Evolutionary conservation across 64 coral and sea anemone genomes (phyloP), one percentile per base, ranked within the genome.

Genomic region (Acropora tenuis): DNA sequence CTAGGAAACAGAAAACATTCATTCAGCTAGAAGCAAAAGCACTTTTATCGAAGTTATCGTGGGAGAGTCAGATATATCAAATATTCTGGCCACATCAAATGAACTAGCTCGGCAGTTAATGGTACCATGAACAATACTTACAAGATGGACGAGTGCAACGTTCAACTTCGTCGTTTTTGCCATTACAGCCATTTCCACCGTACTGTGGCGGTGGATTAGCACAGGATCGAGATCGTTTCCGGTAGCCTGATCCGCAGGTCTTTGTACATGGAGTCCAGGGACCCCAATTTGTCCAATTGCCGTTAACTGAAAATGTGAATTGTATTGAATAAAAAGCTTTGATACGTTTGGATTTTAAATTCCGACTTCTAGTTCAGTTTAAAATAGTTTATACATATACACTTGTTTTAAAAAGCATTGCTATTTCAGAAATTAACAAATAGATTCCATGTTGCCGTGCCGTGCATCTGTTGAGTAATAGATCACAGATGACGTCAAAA

Each of bases 141-240:
- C 82, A 85, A 49, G 44, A 13, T 71, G 69, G 15, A 44, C 45
- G 42, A 6, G 3, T 43, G 45, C 82, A 85, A 49, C 61, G 82
- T 72, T 71, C 65, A 48, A 85, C 65, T 71, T 85, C 61, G 6
- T 85, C 82, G 8, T 85, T 85, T 2, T 0, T 6, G 43, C 92
- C 92, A 6, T 8, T 72, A 72, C 92, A 94, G 9, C 88, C 59
- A 44, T n/a, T 85, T 53, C 92, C 92, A 9, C 87, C 92, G 9
- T 30, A 78, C n/a, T 84, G 78, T 3, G 87, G 87, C 11, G 10
- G 41, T 7, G 92, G 92, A 44, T 94, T 85, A 10, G 69, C 85
- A 20, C 92, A 94, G 1, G 53, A 76, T 13, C 92, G 58, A 6
- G 69, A 68, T 76, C 92, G 78, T 41, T 80, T 63, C 1, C 76